These are phyloP conservation scores for Parus major DNA, from an alignment of 2,113 vertebrate genomes.

Conservation along the genomic window DNA sequence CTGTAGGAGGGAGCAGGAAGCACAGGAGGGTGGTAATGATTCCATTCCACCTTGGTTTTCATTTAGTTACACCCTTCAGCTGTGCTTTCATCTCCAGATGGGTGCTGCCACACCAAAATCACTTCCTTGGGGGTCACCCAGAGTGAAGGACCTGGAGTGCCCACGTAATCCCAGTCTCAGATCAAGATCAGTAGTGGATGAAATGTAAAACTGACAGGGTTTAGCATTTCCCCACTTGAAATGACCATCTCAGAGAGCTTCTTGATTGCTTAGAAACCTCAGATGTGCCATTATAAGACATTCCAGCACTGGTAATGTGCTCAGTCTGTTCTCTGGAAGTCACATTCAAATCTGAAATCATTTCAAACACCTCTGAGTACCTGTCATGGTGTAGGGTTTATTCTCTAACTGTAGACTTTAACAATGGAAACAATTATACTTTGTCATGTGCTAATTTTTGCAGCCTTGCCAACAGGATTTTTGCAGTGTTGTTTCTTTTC, in stretches of 20 bases:
- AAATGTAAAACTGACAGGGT: conserved; percentile 18
- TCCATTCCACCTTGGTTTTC: not conserved
- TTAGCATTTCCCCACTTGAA: not conserved
- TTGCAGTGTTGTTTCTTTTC: not conserved
- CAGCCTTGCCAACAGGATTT: not conserved
- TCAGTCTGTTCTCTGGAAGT: not conserved
- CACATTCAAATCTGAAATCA: not conserved
- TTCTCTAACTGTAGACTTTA: not conserved
- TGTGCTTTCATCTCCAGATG: not conserved
- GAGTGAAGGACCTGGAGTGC: not conserved
- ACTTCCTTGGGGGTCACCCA: not conserved
- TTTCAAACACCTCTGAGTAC: not conserved
- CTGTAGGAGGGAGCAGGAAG: not conserved
- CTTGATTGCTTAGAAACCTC: conserved; percentile 27
- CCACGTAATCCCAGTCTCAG: not conserved
- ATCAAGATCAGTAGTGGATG: conserved; percentile 25
- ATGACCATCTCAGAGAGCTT: not conserved
- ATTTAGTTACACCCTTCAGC: not conserved
- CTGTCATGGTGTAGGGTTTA: not conserved
- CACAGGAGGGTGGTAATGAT: not conserved
- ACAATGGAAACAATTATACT: not conserved
- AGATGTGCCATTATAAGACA: not conserved
- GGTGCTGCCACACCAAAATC: not conserved
- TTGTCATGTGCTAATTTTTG: not conserved
- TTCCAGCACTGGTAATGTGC: not conserved